Percentiles rank a stretch among this genome's conserved stretches.
phyloP scores from a whole-genome alignment of 1,140 invertebrate species.

The Tetragonula clypearis region DNA sequence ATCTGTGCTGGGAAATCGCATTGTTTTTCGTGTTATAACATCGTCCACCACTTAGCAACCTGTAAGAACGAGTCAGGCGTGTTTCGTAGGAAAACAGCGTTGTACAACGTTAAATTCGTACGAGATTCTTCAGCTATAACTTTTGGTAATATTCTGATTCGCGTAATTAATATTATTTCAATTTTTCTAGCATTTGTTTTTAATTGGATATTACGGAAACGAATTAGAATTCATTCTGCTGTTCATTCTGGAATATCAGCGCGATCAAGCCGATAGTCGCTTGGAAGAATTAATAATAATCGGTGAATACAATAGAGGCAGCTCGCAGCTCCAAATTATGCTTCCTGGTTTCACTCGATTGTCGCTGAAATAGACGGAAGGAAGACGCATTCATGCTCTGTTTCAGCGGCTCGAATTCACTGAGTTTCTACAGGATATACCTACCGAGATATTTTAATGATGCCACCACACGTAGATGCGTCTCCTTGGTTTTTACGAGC shows the following conservation, averaged over 20 bases:
- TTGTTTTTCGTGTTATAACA: slow-evolving; percentile 21
- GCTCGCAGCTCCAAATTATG: slow-evolving; percentile 54
- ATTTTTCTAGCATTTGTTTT: not conserved
- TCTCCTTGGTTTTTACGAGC: not conserved
- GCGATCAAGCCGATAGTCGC: not conserved
- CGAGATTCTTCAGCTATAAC: not conserved
- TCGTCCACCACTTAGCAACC: not conserved
- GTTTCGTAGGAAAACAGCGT: not conserved
- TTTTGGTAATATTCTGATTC: not conserved
- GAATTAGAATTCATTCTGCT: not conserved
- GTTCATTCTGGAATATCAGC: not conserved
- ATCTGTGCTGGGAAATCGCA: slow-evolving; percentile 8
- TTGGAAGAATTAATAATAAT: slow-evolving; percentile 11
- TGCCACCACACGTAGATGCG: slow-evolving; percentile 11
- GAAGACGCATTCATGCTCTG: slow-evolving; percentile 79
- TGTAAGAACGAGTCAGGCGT: not conserved
- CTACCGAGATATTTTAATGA: slow-evolving; percentile 68
- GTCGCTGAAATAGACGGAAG: slow-evolving; percentile 68
- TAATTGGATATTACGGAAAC: not conserved
- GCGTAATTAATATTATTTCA: not conserved
- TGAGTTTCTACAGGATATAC: slow-evolving; percentile 78
- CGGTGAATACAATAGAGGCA: slow-evolving; percentile 17
- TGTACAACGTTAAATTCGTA: not conserved
- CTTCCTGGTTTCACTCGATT: slow-evolving; percentile 73
- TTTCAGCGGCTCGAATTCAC: slow-evolving; percentile 74